phyloP scores from a whole-genome alignment of 2,888 invertebrate species.

The Craniophora ligustri region DNA sequence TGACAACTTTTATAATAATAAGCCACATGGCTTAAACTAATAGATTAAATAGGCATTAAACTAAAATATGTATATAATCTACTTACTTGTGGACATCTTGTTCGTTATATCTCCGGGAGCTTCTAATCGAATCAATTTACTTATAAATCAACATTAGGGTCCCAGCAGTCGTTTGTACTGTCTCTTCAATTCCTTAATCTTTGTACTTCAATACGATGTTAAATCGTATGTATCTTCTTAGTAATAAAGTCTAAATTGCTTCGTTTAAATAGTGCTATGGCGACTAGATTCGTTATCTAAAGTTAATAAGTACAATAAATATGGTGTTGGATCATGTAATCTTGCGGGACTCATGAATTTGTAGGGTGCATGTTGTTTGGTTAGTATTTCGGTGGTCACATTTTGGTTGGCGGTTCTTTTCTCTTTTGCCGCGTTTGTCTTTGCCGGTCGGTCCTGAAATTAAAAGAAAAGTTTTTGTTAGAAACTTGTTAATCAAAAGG shows the following conservation, averaged over 20 bases:
- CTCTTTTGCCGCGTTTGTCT: conserved; percentile 56
- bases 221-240: conserved; percentile 61
- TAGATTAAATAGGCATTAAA: conserved; percentile 8
- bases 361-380: conserved; percentile 71
- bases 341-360: conserved; percentile 82
- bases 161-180: conserved; percentile 77
- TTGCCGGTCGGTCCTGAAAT: conserved; percentile 72
- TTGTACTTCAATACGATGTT: conserved; percentile 76
- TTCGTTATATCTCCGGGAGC: conserved; percentile 67
- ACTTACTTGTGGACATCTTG: conserved; percentile 85
- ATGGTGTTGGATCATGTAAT: conserved; percentile 81
- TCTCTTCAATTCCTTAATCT: conserved; percentile 66
- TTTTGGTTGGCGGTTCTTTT: conserved; percentile 67
- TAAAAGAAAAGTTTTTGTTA: conserved; percentile 49
- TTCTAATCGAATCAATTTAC: conserved; percentile 83
- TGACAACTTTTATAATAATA: too few relatives aligned
- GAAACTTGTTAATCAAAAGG: not conserved
- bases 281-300: conserved; percentile 87
- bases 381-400: conserved; percentile 83
- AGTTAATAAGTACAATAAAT: conserved; percentile 83
- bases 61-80: conserved; percentile 16
- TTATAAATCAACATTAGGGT: conserved; percentile 81
- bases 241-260: conserved; percentile 77
- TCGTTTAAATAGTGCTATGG: conserved; percentile 85
- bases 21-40: too few relatives aligned